Evolutionary conservation across 1,140 invertebrate species (phyloP).

Genomic region (Sycophaga agraensis): DNA sequence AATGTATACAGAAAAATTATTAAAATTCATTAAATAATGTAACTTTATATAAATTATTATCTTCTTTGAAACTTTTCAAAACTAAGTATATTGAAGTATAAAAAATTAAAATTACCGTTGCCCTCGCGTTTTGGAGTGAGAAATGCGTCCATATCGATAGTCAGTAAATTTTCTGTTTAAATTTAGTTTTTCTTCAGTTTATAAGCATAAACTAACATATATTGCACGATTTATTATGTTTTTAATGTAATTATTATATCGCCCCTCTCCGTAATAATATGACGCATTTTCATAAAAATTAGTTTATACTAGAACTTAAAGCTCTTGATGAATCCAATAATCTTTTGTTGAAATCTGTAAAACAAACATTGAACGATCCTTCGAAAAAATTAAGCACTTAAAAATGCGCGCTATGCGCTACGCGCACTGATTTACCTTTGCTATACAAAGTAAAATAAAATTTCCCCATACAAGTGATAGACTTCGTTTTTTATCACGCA

Average conservation of each 20-base stretch:
- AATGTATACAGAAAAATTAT: neutral
- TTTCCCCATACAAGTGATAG: no score
- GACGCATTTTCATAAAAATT: neutral
- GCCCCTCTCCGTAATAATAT: constrained; percentile 1
- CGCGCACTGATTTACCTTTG: no score
- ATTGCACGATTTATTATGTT: neutral
- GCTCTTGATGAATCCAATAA: neutral
- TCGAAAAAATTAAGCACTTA: neutral
- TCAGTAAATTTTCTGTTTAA: no score
- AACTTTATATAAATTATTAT: neutral
- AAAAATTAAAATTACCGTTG: constrained; percentile 21
- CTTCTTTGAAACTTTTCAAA: no score
- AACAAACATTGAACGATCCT: neutral
- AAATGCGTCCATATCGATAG: constrained; percentile 22
- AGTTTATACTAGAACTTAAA: neutral
- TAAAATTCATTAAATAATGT: no score
- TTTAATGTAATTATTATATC: neutral
- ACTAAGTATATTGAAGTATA: neutral
- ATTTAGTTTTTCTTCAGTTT: no score
- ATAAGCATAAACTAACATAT: no score
- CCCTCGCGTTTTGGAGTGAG: constrained; percentile 14
- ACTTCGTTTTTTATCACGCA: no score
- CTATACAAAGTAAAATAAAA: no score
- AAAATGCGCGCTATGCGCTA: constrained; percentile 8
- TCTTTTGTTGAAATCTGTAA: neutral